phyloP scores from a whole-genome alignment of 2,888 invertebrate species.

The Lepetodrilus schrolli region DNA sequence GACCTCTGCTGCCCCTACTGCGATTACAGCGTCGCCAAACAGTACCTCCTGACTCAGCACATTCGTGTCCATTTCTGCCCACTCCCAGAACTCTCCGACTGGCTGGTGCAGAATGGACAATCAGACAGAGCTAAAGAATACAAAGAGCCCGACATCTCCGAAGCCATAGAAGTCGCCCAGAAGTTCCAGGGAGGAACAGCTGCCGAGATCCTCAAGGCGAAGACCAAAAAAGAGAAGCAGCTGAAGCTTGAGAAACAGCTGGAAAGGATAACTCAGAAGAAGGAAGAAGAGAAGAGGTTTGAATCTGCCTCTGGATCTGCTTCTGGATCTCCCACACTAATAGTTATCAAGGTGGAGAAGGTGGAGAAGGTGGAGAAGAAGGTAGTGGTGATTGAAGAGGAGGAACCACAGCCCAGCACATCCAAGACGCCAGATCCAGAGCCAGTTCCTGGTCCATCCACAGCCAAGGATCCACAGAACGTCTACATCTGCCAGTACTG shows the following conservation, averaged over 20 bases:
- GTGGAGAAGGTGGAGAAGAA: neutral
- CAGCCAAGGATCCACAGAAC: conserved; percentile 12
- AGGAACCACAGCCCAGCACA: neutral
- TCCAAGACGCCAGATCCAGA: neutral
- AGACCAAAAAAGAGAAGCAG: conserved; percentile 28
- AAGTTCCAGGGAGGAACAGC: conserved; percentile 34
- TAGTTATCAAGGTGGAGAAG: neutral
- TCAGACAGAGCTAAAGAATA: conserved; percentile 58
- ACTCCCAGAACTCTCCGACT: conserved; percentile 68
- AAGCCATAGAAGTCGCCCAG: conserved; percentile 56
- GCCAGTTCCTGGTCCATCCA: neutral
- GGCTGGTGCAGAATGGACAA: conserved; percentile 65
- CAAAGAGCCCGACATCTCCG: conserved; percentile 59
- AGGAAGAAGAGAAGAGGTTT: neutral
- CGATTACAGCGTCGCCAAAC: conserved; percentile 86
- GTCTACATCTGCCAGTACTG: conserved; percentile 68
- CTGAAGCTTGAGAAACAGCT: conserved; percentile 21
- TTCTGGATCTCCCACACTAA: neutral
- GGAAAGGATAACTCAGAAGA: neutral
- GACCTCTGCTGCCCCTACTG: conserved; percentile 86
- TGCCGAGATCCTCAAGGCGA: conserved; percentile 22
- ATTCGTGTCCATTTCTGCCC: conserved; percentile 83
- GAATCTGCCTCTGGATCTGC: neutral
- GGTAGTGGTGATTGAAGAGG: too few species aligned
- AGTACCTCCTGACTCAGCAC: conserved; percentile 86